Percentiles rank a stretch among this genome's conserved stretches.
These are phyloP conservation scores for Alsophila aescularia DNA, from an alignment of 2,888 invertebrate genomes.

Conservation along the genomic window DNA sequence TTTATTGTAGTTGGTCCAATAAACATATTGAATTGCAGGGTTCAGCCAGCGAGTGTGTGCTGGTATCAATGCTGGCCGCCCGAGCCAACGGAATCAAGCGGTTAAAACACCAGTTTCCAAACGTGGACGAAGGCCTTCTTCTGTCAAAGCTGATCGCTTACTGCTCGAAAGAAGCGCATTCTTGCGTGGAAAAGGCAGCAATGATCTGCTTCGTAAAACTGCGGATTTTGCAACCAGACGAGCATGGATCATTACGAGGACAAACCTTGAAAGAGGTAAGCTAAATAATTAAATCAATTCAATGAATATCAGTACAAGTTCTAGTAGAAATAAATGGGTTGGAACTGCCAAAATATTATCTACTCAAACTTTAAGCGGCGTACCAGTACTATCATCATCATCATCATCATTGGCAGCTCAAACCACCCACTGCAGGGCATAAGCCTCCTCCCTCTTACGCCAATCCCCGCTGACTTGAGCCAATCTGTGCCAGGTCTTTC, in stretches of 20 bases:
- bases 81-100: constrained; percentile 94
- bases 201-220: constrained; percentile 97
- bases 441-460: too few relatives aligned
- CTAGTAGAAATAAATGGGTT: too few relatives aligned
- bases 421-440: too few relatives aligned
- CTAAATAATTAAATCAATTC: too few relatives aligned
- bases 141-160: constrained; percentile 97
- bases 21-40: constrained; percentile 86
- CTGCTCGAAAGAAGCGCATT: constrained; percentile 95
- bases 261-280: constrained; percentile 90
- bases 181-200: constrained; percentile 96
- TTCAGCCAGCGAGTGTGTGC: constrained; percentile 97
- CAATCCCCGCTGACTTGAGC: too few relatives aligned
- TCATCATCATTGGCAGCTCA: too few relatives aligned
- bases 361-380: too few relatives aligned
- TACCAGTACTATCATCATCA: too few relatives aligned
- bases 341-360: too few relatives aligned
- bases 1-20: neutral
- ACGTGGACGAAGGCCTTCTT: constrained; percentile 94
- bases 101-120: constrained; percentile 92
- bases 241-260: constrained; percentile 91
- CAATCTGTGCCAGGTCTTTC: too few relatives aligned
- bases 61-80: constrained; percentile 96
- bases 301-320: too few relatives aligned
- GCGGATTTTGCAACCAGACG: constrained; percentile 94